A percentile compares a stretch with the other conserved stretches of the same genome.
These are phyloP conservation scores for Aldrovandia affinis DNA, from an alignment of 2,797 vertebrate species.

Conservation along the genomic window DNA sequence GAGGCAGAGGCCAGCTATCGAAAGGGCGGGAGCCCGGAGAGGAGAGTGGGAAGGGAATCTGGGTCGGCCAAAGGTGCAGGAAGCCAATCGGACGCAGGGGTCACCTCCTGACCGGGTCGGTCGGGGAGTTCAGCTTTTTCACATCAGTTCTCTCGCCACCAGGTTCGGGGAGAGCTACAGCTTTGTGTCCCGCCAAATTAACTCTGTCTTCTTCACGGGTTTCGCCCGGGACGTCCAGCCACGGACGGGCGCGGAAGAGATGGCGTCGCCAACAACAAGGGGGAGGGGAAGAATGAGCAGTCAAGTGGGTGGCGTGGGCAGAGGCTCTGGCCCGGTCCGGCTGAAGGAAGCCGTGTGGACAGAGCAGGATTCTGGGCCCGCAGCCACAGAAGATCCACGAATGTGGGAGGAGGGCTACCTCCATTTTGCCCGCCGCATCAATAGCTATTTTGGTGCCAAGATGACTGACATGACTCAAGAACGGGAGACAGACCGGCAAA, in stretches of 20 bases:
- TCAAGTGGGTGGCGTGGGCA: background rate
- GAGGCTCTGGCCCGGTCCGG: constrained; percentile 20
- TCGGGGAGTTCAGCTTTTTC: constrained; percentile 64
- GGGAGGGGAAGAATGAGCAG: constrained; percentile 47
- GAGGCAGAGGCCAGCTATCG: constrained; percentile 39
- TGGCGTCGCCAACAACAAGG: constrained; percentile 17
- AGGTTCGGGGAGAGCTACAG: constrained; percentile 72
- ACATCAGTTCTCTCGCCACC: constrained; percentile 66
- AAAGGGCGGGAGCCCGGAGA: constrained; percentile 27
- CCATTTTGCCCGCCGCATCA: constrained; percentile 67
- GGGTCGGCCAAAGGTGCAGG: constrained; percentile 28
- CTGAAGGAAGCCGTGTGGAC: constrained; percentile 15
- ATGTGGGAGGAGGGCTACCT: constrained; percentile 61
- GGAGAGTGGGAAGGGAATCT: constrained; percentile 29
- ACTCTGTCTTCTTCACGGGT: constrained; percentile 59
- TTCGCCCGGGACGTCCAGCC: constrained; percentile 36
- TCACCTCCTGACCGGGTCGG: constrained; percentile 22
- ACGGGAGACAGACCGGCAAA: constrained; percentile 13
- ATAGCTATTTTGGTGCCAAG: constrained; percentile 70
- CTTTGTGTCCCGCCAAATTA: constrained; percentile 70
- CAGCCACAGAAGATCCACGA: background rate
- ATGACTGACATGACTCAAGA: constrained; percentile 43
- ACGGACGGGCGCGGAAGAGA: constrained; percentile 27
- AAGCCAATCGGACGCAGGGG: constrained; percentile 32
- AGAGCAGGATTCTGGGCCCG: background rate